Evolutionary conservation across 2,797 vertebrate species (phyloP).

Genomic region (Poecilia picta): DNA sequence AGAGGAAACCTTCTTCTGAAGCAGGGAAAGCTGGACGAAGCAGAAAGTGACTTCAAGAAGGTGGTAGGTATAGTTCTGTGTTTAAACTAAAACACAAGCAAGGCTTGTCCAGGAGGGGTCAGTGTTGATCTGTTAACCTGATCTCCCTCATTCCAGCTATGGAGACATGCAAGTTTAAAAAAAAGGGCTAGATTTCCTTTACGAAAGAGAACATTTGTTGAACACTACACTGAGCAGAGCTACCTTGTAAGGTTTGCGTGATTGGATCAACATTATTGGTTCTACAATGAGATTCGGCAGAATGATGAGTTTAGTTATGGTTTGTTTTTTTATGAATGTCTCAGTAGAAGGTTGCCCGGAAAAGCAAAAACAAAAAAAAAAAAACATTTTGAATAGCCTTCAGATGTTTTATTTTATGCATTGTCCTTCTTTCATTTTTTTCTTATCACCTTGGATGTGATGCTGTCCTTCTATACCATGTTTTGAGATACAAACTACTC

Average conservation of each 20-base stretch:
- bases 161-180: no score
- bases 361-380: neutral
- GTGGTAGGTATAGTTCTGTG: constrained; percentile 81
- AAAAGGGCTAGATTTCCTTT: neutral
- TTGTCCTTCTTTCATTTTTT: neutral
- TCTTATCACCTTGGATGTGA: neutral
- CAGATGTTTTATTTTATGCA: neutral
- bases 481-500: neutral
- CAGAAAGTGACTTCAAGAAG: constrained; percentile 93
- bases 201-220: neutral
- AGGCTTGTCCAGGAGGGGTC: constrained; percentile 64
- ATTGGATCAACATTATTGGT: neutral
- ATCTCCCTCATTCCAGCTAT: neutral
- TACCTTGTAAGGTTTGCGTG: neutral
- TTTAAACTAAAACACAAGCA: constrained; percentile 7
- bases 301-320: neutral
- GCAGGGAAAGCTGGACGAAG: constrained; percentile 94
- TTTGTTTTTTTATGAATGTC: neutral
- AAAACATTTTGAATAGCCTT: neutral
- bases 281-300: neutral
- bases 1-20: constrained; percentile 93
- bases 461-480: neutral
- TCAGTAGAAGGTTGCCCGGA: neutral
- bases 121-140: constrained; percentile 45
- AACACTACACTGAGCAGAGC: neutral